A percentile compares a stretch with the other conserved stretches of the same genome.
Conservation (phyloP, 2,888 invertebrate species). For the Holacanthella duospinosa region DNA sequence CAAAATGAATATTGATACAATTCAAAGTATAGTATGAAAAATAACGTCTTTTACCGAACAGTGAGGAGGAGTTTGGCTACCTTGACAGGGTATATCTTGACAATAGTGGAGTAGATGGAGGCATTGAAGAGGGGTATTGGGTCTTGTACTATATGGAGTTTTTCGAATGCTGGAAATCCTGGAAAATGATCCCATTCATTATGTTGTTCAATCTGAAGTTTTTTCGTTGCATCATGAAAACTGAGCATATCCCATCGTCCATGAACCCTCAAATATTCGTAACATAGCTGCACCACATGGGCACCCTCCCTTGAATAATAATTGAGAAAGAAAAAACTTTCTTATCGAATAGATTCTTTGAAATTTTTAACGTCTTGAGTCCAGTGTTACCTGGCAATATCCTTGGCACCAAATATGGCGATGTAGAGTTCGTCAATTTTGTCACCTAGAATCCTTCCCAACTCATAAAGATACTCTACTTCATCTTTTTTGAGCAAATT, state of each 20-base stretch:
- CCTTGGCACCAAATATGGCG: neutral
- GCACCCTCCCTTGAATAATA: neutral
- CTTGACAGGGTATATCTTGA: neutral
- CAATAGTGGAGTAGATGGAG: neutral
- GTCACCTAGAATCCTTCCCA: neutral
- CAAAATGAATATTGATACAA: neutral
- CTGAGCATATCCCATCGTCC: neutral
- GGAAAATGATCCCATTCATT: neutral
- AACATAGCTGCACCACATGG: neutral
- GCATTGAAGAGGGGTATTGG: neutral
- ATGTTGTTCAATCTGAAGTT: neutral
- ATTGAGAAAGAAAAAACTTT: neutral
- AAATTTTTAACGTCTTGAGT: neutral
- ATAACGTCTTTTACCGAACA: neutral
- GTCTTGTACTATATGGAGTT: neutral
- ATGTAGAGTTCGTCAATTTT: neutral
- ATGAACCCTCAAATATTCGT: neutral
- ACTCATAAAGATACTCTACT: neutral
- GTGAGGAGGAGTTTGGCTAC: neutral
- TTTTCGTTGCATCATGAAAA: neutral
- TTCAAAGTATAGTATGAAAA: too few relatives aligned
- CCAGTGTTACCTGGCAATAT: neutral
- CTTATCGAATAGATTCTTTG: neutral
- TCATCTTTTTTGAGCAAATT: neutral
- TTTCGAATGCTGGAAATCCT: neutral